Conservation (phyloP, 2,113 vertebrate species). For the Zosterops hypoxanthus region DNA sequence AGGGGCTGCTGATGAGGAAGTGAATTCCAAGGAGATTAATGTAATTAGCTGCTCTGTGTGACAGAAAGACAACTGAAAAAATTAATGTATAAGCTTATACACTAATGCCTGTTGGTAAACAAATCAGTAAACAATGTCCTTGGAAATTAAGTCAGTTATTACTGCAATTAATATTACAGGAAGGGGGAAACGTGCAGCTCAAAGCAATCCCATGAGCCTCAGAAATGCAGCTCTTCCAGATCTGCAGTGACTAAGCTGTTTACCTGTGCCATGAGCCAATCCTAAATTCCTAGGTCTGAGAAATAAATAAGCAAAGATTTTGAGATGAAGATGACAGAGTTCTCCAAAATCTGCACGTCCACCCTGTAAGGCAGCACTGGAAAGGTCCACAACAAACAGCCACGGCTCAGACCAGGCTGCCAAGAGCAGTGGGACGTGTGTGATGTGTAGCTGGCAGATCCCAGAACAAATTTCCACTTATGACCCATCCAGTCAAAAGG, state of each 20-base stretch:
- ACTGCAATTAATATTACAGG: background rate
- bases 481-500: background rate
- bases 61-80: background rate
- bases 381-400: background rate
- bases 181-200: background rate
- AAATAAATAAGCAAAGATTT: background rate
- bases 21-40: background rate
- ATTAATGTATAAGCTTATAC: background rate
- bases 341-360: background rate
- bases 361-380: background rate
- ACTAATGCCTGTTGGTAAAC: background rate
- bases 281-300: background rate
- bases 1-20: background rate
- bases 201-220: background rate
- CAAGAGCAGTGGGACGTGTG: background rate
- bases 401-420: fast-evolving
- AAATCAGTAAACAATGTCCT: background rate
- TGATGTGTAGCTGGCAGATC: background rate
- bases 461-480: background rate
- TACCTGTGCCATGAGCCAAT: constrained; percentile 13
- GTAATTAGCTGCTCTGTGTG: background rate
- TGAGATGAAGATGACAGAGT: background rate
- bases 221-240: constrained; percentile 44
- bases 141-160: background rate
- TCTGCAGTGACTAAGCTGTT: constrained; percentile 57